phyloP scores from a whole-genome alignment of 2,888 invertebrate genomes.

The Pristionchus arcanus region DNA sequence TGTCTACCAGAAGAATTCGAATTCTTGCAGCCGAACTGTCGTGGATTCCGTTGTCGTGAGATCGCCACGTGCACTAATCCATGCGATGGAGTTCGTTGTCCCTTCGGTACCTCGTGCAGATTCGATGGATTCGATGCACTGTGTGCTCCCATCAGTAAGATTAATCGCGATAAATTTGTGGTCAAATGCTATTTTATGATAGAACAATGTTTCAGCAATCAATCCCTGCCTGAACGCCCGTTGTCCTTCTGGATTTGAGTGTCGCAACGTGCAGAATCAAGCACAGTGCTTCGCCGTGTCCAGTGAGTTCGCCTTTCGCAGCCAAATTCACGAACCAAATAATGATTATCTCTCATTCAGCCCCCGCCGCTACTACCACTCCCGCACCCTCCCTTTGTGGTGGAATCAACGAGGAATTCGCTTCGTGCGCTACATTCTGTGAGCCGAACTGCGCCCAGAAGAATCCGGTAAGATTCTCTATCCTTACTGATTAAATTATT shows the following conservation, averaged over 20 bases:
- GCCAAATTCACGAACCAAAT: neutral
- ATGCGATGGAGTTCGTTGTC: slow-evolving; percentile 19
- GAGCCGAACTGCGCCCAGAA: slow-evolving; percentile 22
- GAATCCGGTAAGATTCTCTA: neutral
- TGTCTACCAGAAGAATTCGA: neutral
- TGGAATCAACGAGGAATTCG: slow-evolving; percentile 17
- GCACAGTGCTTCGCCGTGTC: neutral
- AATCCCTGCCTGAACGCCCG: slow-evolving; percentile 4
- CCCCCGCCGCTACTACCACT: neutral
- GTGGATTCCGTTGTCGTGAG: neutral
- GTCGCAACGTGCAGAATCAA: slow-evolving; percentile 8
- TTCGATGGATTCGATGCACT: neutral
- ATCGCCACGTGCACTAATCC: neutral
- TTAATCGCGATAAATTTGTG: neutral
- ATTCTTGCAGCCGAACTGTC: neutral
- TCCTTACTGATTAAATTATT: neutral
- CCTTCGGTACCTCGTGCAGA: neutral
- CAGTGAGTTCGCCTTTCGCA: neutral
- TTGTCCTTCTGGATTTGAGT: slow-evolving; percentile 7
- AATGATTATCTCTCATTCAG: neutral
- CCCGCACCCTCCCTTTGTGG: neutral
- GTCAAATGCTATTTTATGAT: too few species aligned
- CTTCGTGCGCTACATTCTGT: slow-evolving; percentile 1
- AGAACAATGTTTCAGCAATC: neutral
- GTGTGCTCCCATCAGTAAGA: neutral